A percentile compares a stretch with the other conserved stretches of the same genome.
Conservation (phyloP, 2,888 invertebrate genomes). For the Endomychus coccineus region DNA sequence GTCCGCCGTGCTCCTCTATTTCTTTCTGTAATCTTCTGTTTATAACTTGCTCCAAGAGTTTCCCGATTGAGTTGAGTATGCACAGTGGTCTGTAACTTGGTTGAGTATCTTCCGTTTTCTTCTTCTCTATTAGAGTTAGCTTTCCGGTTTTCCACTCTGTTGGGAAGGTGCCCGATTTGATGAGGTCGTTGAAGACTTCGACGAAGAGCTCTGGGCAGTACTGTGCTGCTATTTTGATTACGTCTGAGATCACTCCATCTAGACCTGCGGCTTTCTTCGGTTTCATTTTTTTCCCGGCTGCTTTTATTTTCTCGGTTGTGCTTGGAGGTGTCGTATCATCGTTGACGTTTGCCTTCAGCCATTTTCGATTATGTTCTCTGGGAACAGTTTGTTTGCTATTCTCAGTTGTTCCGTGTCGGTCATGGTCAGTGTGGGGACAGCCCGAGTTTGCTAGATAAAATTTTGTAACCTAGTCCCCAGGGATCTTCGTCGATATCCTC, state of each 20-base stretch:
- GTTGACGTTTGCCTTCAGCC: no score
- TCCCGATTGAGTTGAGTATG: not conserved
- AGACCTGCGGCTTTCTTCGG: not conserved
- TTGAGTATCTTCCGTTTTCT: not conserved
- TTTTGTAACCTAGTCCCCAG: constrained; percentile 10
- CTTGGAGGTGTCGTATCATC: no score
- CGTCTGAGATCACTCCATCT: not conserved
- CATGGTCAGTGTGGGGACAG: no score
- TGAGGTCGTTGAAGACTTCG: not conserved
- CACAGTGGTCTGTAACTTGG: not conserved
- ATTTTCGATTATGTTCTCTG: no score
- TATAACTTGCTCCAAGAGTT: not conserved
- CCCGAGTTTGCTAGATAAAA: constrained; percentile 7
- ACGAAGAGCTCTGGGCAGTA: not conserved
- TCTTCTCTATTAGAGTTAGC: not conserved
- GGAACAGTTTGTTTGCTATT: no score
- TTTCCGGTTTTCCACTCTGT: not conserved
- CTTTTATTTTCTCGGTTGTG: no score
- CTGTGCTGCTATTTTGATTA: not conserved
- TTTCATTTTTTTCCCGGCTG: no score
- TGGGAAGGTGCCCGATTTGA: not conserved
- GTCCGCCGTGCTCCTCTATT: not conserved
- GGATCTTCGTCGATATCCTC: constrained; percentile 3
- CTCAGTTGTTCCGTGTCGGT: no score
- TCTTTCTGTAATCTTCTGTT: not conserved